A percentile compares a stretch with the other conserved stretches of the same genome.
Evolutionary conservation across 2,888 invertebrate species (phyloP).

Genomic region (Euplexia lucipara): DNA sequence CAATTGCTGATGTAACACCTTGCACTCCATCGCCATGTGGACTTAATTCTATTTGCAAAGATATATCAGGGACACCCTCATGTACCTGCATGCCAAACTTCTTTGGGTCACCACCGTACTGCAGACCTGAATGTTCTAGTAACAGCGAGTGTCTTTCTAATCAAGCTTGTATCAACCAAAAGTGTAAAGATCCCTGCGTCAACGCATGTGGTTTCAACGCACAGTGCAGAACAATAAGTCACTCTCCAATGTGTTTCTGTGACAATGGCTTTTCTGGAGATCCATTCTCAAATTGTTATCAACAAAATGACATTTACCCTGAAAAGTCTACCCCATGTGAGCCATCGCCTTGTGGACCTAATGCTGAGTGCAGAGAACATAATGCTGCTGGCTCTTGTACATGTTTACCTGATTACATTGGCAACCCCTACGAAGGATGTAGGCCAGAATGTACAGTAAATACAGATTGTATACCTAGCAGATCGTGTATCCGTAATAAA

Average conservation of each 20-base stretch:
- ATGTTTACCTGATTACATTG: conserved; percentile 93
- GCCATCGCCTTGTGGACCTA: conserved; percentile 92
- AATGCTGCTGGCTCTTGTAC: conserved; percentile 92
- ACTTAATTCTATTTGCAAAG: conserved; percentile 91
- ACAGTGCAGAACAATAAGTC: conserved; percentile 93
- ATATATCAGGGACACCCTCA: conserved; percentile 90
- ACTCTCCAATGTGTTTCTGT: conserved; percentile 94
- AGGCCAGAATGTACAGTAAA: conserved; percentile 94
- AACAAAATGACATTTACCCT: conserved; percentile 80
- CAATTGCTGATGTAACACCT: conserved; percentile 90
- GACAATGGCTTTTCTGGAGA: conserved; percentile 92
- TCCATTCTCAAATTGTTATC: conserved; percentile 92
- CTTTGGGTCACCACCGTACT: conserved; percentile 94
- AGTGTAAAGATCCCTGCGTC: conserved; percentile 93
- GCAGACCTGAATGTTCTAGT: conserved; percentile 93
- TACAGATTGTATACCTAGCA: conserved; percentile 93
- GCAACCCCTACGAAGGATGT: conserved; percentile 95
- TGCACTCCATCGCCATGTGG: conserved; percentile 94
- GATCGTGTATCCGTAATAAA: conserved; percentile 93
- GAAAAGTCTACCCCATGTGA: conserved; percentile 90
- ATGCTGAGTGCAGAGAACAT: conserved; percentile 92
- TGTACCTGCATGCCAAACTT: conserved; percentile 93
- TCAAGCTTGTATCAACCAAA: conserved; percentile 92
- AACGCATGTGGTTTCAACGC: conserved; percentile 94
- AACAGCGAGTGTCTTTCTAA: conserved; percentile 93